Conservation (phyloP, 1,140 invertebrate genomes). For the Hypsibius dujardini region DNA sequence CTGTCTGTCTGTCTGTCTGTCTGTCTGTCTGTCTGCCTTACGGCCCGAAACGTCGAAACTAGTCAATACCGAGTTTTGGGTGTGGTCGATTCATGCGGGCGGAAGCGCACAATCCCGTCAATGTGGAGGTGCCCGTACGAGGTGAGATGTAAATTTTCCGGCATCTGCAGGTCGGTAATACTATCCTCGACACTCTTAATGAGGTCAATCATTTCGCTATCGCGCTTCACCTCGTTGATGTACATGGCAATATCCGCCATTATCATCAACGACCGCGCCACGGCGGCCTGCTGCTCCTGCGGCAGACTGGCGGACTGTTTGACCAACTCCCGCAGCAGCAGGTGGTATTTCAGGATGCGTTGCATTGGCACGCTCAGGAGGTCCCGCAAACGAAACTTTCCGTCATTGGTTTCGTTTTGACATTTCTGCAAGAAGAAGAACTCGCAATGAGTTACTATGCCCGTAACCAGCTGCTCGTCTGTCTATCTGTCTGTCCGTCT, state of each 20-base stretch:
- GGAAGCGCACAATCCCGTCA: constrained; percentile 37
- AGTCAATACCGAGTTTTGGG: constrained; percentile 15
- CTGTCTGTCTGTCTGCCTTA: too few species aligned
- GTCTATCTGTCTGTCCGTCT: too few species aligned
- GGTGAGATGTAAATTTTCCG: constrained; percentile 53
- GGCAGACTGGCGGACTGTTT: constrained; percentile 21
- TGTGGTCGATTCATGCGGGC: not conserved
- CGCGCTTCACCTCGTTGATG: constrained; percentile 94
- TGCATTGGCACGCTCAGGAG: constrained; percentile 94
- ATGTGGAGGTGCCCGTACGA: constrained; percentile 74
- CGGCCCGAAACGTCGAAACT: too few species aligned
- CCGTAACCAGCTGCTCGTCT: too few species aligned
- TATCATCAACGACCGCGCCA: constrained; percentile 73
- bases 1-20: too few species aligned
- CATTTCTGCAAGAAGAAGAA: constrained; percentile 50
- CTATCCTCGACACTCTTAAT: constrained; percentile 66
- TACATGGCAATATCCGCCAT: constrained; percentile 93
- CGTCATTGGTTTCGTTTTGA: constrained; percentile 78
- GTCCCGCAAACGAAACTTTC: constrained; percentile 79
- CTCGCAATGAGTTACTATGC: constrained; percentile 1
- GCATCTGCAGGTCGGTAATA: constrained; percentile 39
- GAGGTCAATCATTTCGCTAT: constrained; percentile 75
- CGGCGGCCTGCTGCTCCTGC: constrained; percentile 56
- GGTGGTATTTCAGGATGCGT: constrained; percentile 85
- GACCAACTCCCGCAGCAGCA: constrained; percentile 41